phyloP scores from a whole-genome alignment of 2,113 vertebrate species.

The Xenopus tropicalis region DNA sequence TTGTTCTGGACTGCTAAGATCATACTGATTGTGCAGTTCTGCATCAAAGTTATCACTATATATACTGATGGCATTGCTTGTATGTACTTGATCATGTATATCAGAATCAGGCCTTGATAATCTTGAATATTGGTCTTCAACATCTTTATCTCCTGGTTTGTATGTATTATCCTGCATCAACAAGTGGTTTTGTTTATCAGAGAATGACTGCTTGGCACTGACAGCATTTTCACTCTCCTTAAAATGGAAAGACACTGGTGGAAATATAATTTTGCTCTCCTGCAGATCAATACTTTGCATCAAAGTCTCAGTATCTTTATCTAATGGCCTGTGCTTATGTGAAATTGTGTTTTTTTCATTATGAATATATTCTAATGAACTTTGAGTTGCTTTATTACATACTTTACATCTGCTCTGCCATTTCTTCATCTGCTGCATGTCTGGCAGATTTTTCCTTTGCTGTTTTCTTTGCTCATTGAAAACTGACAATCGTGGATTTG shows the following conservation, averaged over 20 bases:
- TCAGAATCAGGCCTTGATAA: constrained; percentile 44
- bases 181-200: too few relatives aligned
- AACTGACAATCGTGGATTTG: constrained; percentile 59
- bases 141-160: too few relatives aligned
- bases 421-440: constrained; percentile 45
- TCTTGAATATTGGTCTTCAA: constrained; percentile 46
- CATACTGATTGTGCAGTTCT: too few relatives aligned
- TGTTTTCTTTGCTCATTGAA: constrained; percentile 66
- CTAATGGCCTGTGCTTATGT: constrained; percentile 29
- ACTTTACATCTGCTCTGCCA: constrained; percentile 16
- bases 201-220: too few relatives aligned
- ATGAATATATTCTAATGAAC: too few relatives aligned
- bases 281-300: constrained; percentile 41
- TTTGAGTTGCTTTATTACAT: too few relatives aligned
- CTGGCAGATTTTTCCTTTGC: constrained; percentile 56
- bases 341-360: constrained; percentile 36
- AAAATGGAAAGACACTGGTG: too few relatives aligned
- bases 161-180: too few relatives aligned
- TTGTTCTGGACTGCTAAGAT: constrained; percentile 31
- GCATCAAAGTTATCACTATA: too few relatives aligned
- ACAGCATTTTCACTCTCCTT: constrained; percentile 19
- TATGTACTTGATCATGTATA: not conserved
- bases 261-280: too few relatives aligned
- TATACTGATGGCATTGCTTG: not conserved
- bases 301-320: constrained; percentile 61